Evolutionary conservation across 2,888 invertebrate genomes (phyloP), one percentile per base, ranked within the genome.

Genomic region (Philonicus albiceps): DNA sequence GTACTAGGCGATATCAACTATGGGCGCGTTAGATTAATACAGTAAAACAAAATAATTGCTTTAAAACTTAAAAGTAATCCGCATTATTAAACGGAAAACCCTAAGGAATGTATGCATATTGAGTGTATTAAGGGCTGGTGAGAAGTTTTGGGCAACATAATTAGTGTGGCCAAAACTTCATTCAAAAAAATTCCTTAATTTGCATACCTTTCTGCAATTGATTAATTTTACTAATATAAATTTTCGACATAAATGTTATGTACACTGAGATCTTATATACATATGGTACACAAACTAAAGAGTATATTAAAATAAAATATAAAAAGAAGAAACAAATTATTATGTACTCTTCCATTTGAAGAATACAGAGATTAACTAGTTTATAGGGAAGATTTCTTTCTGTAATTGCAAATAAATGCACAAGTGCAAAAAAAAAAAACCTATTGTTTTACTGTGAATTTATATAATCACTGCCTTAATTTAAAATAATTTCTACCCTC

Each of bases 321-420:
- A 55, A 49, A 55, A 22, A 6, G 2, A 27, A 13, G 19, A 53
- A 22, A 64, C 7, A 64, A 64, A 74, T 81, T 64, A 81, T 81
- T 7, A 31, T 22, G 64, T 64, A 55, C 34, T 55, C 81, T 81
- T 81, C 22, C 55, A 81, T 81, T 81, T 53, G 55, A 49, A 31
- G n/a, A 64, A 78, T 49, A 78, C 49, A 27, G 4, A 43, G 19
- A 78, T 78, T 43, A 78, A 49, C 27, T 78, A 78, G 78, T 78
- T 78, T 78, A 78, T 78, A 78, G 78, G 43, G 22, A 64, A 49
- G 19, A 81, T 64, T 81, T 81, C 55, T 81, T 81, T 81, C 81
- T 81, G 55, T 81, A 81, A 31, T 34, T 81, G 81, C 81, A 81
- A 81, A 81, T 81, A 81, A 55, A 81, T 81, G 81, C 81, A 81